Evolutionary conservation across 2,113 vertebrate species (phyloP), one percentile per base, ranked within the genome.

Genomic region (Apeltes quadracus): DNA sequence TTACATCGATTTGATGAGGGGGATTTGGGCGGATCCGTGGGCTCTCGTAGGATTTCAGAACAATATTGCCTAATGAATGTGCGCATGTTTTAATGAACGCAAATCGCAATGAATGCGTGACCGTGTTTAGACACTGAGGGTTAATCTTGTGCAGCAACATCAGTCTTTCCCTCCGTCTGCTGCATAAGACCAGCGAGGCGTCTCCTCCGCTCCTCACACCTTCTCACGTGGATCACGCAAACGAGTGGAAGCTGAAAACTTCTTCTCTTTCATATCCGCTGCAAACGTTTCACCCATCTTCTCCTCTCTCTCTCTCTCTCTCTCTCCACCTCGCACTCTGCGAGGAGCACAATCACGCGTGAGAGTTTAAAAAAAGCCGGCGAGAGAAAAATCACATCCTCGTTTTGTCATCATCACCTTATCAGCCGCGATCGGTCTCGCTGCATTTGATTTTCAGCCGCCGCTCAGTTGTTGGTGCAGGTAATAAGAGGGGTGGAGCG

Each of bases 381-480:
- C 27, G 12, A 57, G 65, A 80, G 41, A 39, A 48, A 65, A 76
- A 70, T 72, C 75, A 74, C 81, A 67, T 80, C 66, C 56, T 86
- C n/a, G 72, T 63, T 82, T 84, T 85, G 76, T 80, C 69, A 82
- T 82, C 78, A 82, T 84, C 84, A 79, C 75, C 78, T 54, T n/a
- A 73, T 84, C 69, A 58, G 57, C 82, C 54, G 76, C 64, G 10
- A 41, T 77, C 54, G 38, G 72, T 83, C 78, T 78, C 72, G 5
- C 87, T 29, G 75, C 81, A 86, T 87, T 87, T 84, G 74, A 85
- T 87, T 87, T 62, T 64, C 72, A 6, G 65, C 50, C 56, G 70
- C 53, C 77, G 85, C 72, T 27, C 64, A 82, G 63, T 72, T 81
- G 82, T 78, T 22, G 13, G 64, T 32, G 58, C 80, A 79, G 69